Evolutionary conservation across 1,140 invertebrate genomes (phyloP).

Genomic region (Heliothis subflexa): DNA sequence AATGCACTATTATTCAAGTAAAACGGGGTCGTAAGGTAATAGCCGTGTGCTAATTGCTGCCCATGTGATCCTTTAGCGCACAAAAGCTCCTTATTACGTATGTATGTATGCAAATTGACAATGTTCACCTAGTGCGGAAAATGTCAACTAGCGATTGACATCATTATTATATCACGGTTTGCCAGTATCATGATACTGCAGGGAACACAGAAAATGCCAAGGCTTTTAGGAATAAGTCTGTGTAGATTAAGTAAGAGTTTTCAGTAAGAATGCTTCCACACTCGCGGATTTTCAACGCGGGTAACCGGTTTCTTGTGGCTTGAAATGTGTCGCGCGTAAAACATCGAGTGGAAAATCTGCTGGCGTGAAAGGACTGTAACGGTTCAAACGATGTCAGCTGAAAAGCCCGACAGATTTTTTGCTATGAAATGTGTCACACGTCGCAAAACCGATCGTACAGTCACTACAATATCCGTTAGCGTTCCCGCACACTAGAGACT

Average conservation of each 20-base stretch:
- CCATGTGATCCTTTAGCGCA: background rate
- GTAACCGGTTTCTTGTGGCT: background rate
- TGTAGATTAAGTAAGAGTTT: too few relatives aligned
- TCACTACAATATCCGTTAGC: too few relatives aligned
- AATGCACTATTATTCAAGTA: background rate
- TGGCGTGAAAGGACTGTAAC: too few relatives aligned
- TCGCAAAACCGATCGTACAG: too few relatives aligned
- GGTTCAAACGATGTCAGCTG: too few relatives aligned
- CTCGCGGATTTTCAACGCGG: too few relatives aligned
- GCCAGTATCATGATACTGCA: background rate
- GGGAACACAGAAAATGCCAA: background rate
- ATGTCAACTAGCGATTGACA: constrained; percentile 7
- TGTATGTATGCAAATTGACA: constrained; percentile 33
- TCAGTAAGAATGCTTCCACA: too few relatives aligned
- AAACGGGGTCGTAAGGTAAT: background rate
- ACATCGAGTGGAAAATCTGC: too few relatives aligned
- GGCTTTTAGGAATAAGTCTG: background rate
- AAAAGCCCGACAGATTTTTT: too few relatives aligned
- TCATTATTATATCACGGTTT: background rate
- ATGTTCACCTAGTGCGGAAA: constrained; percentile 15
- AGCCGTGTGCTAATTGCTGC: background rate
- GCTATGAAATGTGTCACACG: too few relatives aligned
- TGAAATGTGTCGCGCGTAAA: background rate
- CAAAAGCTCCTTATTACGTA: background rate
- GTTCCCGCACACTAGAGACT: too few relatives aligned